Evolutionary conservation across 2,888 invertebrate genomes (phyloP).

Genomic region (Nomada flava): DNA sequence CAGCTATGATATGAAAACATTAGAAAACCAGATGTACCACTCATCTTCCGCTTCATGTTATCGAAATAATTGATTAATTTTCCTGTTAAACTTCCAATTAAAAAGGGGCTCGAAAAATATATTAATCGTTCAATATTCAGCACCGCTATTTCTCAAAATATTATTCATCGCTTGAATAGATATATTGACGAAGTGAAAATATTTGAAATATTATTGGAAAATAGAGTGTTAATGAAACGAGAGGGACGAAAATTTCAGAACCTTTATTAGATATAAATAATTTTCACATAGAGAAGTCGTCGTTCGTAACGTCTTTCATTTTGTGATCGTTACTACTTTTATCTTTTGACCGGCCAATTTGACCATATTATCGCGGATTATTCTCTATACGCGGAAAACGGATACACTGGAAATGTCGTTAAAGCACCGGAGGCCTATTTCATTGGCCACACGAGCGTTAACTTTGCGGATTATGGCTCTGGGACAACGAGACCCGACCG

Average conservation of each 20-base stretch:
- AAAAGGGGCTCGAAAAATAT: too few species aligned
- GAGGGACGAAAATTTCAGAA: constrained; percentile 2
- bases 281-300: neutral
- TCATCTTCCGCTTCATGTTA: too few species aligned
- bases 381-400: constrained; percentile 25
- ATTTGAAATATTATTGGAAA: too few species aligned
- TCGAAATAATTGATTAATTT: too few species aligned
- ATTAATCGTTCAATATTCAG: too few species aligned
- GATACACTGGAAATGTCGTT: constrained; percentile 45
- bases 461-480: constrained; percentile 56
- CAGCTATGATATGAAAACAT: too few species aligned
- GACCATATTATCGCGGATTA: constrained; percentile 43
- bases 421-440: constrained; percentile 61
- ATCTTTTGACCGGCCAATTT: constrained; percentile 30
- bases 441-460: constrained; percentile 42
- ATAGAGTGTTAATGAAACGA: too few species aligned
- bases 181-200: too few species aligned
- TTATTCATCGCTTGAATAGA: too few species aligned
- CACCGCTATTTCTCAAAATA: too few species aligned
- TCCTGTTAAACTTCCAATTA: too few species aligned
- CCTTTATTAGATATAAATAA: constrained; percentile 5
- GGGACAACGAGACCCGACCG: constrained; percentile 25
- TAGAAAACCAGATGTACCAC: too few species aligned
- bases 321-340: constrained; percentile 7
- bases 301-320: neutral